Evolutionary conservation across 1,140 invertebrate genomes (phyloP).

Genomic region (Amphibalanus amphitrite): DNA sequence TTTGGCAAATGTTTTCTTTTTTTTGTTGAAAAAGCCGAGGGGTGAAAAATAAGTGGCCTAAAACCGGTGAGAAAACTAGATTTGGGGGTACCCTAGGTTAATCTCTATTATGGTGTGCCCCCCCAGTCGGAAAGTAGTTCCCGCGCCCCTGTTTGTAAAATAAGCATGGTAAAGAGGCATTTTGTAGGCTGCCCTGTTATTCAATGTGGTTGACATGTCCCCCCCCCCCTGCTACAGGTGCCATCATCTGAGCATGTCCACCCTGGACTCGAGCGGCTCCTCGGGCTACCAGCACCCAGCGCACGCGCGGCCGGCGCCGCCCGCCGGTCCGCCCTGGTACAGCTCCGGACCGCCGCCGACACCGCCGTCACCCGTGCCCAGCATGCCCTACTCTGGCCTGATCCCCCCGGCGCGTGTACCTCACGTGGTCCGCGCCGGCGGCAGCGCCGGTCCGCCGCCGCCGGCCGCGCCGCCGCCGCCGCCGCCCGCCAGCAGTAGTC

Average conservation of each 20-base stretch:
- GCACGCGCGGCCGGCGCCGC: not conserved
- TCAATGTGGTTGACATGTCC: no score
- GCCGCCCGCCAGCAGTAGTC: not conserved
- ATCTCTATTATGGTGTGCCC: no score
- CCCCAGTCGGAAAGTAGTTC: no score
- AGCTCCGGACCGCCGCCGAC: not conserved
- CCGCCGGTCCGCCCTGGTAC: not conserved
- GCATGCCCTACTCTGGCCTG: slow-evolving; percentile 1
- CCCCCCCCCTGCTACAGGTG: no score
- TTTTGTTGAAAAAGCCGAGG: no score
- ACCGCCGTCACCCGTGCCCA: not conserved
- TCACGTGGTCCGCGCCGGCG: not conserved
- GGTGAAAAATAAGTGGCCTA: no score
- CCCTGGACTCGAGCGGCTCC: not conserved
- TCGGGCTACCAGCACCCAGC: not conserved
- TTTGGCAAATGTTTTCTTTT: no score
- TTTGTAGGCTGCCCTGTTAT: no score
- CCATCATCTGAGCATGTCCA: not conserved
- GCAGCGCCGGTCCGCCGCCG: not conserved
- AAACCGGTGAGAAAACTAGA: no score
- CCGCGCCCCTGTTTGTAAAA: no score
- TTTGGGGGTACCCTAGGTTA: no score
- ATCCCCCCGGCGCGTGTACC: not conserved
- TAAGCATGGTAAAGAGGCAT: no score
- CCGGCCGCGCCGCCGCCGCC: not conserved